phyloP scores from a whole-genome alignment of 2,888 invertebrate species.

The Sinotaia quadrata region DNA sequence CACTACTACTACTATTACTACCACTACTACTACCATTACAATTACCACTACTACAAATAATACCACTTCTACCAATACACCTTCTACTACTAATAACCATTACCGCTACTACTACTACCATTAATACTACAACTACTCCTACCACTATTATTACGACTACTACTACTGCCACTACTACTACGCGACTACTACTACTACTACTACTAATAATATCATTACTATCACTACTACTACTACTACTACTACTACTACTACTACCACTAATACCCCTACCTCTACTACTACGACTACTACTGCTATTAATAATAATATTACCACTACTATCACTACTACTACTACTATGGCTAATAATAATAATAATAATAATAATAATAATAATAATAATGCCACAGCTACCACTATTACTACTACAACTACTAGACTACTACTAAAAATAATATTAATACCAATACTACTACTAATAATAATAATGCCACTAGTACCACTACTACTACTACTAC shows the following conservation, averaged over 20 bases:
- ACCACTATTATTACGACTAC: neutral
- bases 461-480: too few species aligned
- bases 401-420: neutral
- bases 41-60: slow-evolving; percentile 11
- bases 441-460: too few species aligned
- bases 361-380: neutral
- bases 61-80: neutral
- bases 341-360: neutral
- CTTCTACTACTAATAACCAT: neutral
- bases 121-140: neutral
- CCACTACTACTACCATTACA: slow-evolving; percentile 17
- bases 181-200: neutral
- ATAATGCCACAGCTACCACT: neutral
- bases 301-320: neutral
- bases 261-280: neutral
- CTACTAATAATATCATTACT: neutral
- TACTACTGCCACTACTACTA: neutral
- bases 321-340: neutral
- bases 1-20: slow-evolving; percentile 16
- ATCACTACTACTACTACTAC: neutral
- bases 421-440: neutral
- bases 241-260: neutral
- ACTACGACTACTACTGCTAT: neutral
- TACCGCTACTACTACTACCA: neutral
- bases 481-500: too few species aligned